These are phyloP conservation scores for Apocrypta bakeri DNA, from an alignment of 1,140 invertebrate genomes.

Conservation along the genomic window DNA sequence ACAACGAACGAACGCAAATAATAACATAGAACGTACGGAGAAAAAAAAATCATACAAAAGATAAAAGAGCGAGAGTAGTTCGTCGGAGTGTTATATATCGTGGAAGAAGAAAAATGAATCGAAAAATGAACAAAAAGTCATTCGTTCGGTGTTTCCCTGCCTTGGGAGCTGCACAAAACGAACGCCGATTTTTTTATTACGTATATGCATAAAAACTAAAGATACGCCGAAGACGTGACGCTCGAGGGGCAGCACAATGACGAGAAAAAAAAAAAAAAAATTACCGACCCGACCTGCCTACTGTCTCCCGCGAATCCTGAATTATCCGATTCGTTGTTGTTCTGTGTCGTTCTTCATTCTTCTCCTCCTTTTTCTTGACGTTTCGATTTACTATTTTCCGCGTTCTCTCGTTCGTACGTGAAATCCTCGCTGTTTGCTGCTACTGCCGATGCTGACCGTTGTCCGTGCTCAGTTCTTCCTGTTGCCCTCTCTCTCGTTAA, in stretches of 20 bases:
- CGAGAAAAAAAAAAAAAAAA: too few relatives aligned
- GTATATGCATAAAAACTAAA: slow-evolving; percentile 12
- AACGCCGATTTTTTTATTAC: slow-evolving; percentile 7
- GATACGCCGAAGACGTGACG: slow-evolving; percentile 16
- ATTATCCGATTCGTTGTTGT: background rate
- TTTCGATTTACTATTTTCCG: slow-evolving; percentile 15
- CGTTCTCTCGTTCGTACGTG: slow-evolving; percentile 16
- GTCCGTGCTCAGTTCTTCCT: slow-evolving; percentile 49
- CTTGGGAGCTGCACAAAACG: slow-evolving; percentile 27
- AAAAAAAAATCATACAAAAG: slow-evolving; percentile 20
- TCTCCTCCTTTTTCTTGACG: slow-evolving; percentile 27
- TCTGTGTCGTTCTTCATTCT: slow-evolving; percentile 19
- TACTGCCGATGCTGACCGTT: slow-evolving; percentile 17
- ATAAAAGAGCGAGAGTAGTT: background rate
- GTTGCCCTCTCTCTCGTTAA: slow-evolving; percentile 58
- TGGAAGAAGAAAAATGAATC: slow-evolving; percentile 12
- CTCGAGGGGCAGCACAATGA: background rate
- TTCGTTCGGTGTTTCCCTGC: slow-evolving; percentile 22
- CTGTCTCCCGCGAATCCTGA: background rate
- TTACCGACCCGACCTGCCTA: background rate
- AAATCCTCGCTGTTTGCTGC: slow-evolving; percentile 46
- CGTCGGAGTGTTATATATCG: background rate
- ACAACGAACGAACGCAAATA: background rate
- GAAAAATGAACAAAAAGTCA: slow-evolving; percentile 44
- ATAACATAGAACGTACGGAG: slow-evolving; percentile 26